Base-by-base conservation (phyloP, 2,888 invertebrate genomes). In the Drosophila ustulata region DNA sequence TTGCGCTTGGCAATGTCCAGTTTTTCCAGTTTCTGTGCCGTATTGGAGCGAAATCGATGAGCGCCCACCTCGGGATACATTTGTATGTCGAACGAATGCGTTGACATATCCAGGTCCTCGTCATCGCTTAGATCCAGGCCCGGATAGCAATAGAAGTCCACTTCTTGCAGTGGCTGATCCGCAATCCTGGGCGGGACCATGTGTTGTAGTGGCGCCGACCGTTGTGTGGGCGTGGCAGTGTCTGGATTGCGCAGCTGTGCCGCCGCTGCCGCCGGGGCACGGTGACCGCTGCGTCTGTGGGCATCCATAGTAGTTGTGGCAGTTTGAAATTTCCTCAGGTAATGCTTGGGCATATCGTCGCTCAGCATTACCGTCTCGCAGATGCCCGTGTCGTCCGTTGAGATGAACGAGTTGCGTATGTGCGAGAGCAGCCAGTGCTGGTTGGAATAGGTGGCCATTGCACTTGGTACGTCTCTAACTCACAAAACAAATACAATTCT, bases 381-480 rank as follows among this genome's bases (percentile, higher is more conserved):
- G 94, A 98, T 96, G 64, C 98, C 97, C 84, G 98, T 98, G 92
- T 98, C 98, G 93, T 99, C 98, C 25, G 98, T 97, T 26, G 97
- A 97, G 90, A 98, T 97, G 93, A 98, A 99, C 8, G 98, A 98
- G 92, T 98, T 98, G 64, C 97, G 94, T 78, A 98, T 97, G 92
- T 98, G 97, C 67, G 97, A 96, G 56, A 98, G 94, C 51, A 99
- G 94, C 96, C 98, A 98, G 87, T 96, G 96, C 92, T 96, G 96
- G 93, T 98, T 97, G 92, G 98, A 98, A 92, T 98, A 98, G 75
- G 98, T 95, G 80, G 98, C 98, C 98, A 98, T 98, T 59, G 65
- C 78, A 77, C 66, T 71, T 49, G 74, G 65, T 67, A 59, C 45
- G 56, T 71, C 58, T 71, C 57, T 62, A 49, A 37, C 75, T 67